These are phyloP conservation scores for Atta texana DNA, from an alignment of 1,140 invertebrate species.

Conservation along the genomic window DNA sequence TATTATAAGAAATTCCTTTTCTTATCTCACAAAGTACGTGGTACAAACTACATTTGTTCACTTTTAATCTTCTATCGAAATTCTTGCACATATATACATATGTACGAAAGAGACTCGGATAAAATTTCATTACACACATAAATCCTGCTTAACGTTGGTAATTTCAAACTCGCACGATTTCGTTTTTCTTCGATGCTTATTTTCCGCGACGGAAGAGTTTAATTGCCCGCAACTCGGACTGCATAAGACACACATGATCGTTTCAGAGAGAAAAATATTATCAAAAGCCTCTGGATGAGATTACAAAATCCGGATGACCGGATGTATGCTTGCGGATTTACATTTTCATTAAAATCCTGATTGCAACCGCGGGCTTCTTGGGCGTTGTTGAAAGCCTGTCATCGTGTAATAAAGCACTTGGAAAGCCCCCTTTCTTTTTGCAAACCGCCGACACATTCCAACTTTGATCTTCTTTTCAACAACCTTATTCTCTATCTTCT, in stretches of 20 bases:
- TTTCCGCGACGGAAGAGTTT: slow-evolving; percentile 36
- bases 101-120: background rate
- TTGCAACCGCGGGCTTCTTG: slow-evolving; percentile 47
- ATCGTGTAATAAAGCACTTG: slow-evolving; percentile 68
- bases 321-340: slow-evolving; percentile 58
- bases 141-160: slow-evolving; percentile 12
- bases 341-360: slow-evolving; percentile 71
- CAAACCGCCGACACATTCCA: slow-evolving; percentile 55
- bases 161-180: slow-evolving; percentile 1
- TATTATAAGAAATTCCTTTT: too few species aligned
- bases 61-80: slow-evolving; percentile 19
- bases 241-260: slow-evolving; percentile 13
- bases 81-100: background rate
- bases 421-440: slow-evolving; percentile 56
- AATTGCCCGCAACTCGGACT: slow-evolving; percentile 9
- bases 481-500: slow-evolving; percentile 5
- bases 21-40: too few species aligned
- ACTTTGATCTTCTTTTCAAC: slow-evolving; percentile 69
- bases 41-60: background rate
- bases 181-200: slow-evolving; percentile 3
- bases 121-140: slow-evolving; percentile 34
- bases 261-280: slow-evolving; percentile 30
- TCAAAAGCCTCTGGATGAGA: slow-evolving; percentile 16
- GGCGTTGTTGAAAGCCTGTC: slow-evolving; percentile 51
- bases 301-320: slow-evolving; percentile 42